Conservation (phyloP, 2,113 vertebrate species). For the Upupa epops region DNA sequence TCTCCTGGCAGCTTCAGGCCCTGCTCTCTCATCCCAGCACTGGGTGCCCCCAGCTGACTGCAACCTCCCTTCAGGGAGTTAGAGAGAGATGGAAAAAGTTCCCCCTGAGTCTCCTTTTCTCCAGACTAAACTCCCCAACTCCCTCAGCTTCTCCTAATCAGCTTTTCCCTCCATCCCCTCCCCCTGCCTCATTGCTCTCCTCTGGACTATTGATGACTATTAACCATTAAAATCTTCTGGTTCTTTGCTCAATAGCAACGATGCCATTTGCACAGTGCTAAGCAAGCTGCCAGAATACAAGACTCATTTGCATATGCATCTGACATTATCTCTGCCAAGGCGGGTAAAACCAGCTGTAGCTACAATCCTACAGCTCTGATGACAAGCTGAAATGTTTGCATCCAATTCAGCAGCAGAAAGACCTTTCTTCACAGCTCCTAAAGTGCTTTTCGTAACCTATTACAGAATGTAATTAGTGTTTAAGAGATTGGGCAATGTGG, state of each 20-base stretch:
- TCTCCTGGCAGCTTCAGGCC: too few species aligned
- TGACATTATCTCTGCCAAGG: neutral
- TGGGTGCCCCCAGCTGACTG: too few species aligned
- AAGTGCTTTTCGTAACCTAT: constrained; percentile 26
- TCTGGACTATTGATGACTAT: neutral
- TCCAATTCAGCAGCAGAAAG: constrained; percentile 18
- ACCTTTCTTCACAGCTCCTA: constrained; percentile 6
- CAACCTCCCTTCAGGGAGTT: too few species aligned
- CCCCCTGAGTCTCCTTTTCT: too few species aligned
- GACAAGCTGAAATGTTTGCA: constrained; percentile 41
- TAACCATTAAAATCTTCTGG: neutral
- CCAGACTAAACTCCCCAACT: too few species aligned
- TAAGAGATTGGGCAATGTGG: neutral
- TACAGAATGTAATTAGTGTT: constrained; percentile 15
- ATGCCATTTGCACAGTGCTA: neutral
- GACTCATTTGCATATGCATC: constrained; percentile 11
- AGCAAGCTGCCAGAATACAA: neutral
- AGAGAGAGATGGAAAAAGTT: too few species aligned
- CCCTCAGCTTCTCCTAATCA: too few species aligned
- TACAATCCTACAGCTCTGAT: neutral
- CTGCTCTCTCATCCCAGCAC: too few species aligned
- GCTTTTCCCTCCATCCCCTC: too few species aligned
- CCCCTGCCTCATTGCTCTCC: too few species aligned
- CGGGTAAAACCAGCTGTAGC: constrained; percentile 6
- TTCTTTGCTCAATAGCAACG: neutral